phyloP scores from a whole-genome alignment of 2,888 invertebrate genomes.

The Erebia palarica region DNA sequence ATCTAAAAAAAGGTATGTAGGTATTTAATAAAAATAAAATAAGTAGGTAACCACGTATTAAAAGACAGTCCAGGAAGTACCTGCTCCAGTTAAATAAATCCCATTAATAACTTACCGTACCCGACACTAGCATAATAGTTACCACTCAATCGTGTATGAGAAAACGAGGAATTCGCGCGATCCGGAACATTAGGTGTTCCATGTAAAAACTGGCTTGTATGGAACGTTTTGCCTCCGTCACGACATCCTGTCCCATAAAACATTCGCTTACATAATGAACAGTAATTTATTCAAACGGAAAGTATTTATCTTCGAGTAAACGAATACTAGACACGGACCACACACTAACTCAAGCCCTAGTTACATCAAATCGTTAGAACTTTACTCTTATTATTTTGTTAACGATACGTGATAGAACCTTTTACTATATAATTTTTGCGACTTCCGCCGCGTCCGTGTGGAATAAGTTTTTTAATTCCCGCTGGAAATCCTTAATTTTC shows the following conservation, averaged over 20 bases:
- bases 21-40: too few relatives aligned
- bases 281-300: slow-evolving; percentile 41
- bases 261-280: slow-evolving; percentile 62
- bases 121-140: slow-evolving; percentile 29
- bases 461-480: too few relatives aligned
- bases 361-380: slow-evolving; percentile 6
- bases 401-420: too few relatives aligned
- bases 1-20: too few relatives aligned
- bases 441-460: too few relatives aligned
- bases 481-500: too few relatives aligned
- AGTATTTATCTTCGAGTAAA: slow-evolving; percentile 37
- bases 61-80: background rate
- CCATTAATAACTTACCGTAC: slow-evolving; percentile 21
- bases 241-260: slow-evolving; percentile 74
- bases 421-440: too few relatives aligned
- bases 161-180: slow-evolving; percentile 37
- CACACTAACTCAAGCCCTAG: slow-evolving; percentile 25
- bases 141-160: slow-evolving; percentile 36
- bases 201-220: slow-evolving; percentile 38
- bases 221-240: slow-evolving; percentile 64
- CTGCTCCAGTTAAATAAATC: slow-evolving; percentile 3
- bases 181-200: slow-evolving; percentile 35
- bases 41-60: background rate
- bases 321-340: slow-evolving; percentile 46
- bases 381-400: background rate